Evolutionary conservation across 2,888 invertebrate species (phyloP).

Genomic region (Drosophila differens): DNA sequence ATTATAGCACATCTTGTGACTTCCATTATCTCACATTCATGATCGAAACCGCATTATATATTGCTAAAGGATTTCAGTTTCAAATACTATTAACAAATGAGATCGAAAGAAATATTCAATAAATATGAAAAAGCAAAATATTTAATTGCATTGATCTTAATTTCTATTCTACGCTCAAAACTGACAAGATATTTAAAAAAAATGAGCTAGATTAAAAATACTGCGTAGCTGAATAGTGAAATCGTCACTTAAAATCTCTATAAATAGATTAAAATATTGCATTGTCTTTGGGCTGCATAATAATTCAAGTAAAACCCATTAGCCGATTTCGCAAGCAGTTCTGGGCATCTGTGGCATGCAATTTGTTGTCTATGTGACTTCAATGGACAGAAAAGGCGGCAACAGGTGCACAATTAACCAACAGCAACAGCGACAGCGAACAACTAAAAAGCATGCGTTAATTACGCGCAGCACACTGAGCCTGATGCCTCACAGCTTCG

Average conservation of each 20-base stretch:
- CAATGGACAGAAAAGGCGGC: slow-evolving; percentile 68
- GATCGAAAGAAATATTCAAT: background rate
- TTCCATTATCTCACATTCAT: slow-evolving; percentile 7
- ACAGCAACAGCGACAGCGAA: slow-evolving; percentile 36
- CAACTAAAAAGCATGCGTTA: slow-evolving; percentile 75
- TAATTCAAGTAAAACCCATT: slow-evolving; percentile 7
- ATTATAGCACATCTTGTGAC: background rate
- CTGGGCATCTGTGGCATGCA: slow-evolving; percentile 48
- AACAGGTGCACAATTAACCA: slow-evolving; percentile 77
- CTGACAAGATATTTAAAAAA: background rate
- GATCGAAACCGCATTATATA: background rate
- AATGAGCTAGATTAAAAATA: background rate
- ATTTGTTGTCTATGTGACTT: slow-evolving; percentile 41
- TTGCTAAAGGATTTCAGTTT: background rate
- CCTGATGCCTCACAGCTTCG: slow-evolving; percentile 14
- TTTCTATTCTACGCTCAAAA: rapidly evolving
- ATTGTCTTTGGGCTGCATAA: slow-evolving; percentile 6
- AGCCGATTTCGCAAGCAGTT: slow-evolving; percentile 37
- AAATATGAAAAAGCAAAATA: background rate
- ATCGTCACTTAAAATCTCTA: background rate
- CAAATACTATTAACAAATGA: background rate
- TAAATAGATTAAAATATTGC: slow-evolving; percentile 3
- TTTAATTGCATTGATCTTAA: background rate
- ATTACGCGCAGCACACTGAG: slow-evolving; percentile 50
- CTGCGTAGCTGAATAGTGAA: background rate